Percentiles rank a stretch among this genome's conserved stretches.
Evolutionary conservation across 2,888 invertebrate genomes (phyloP).

Genomic region (Dugesia japonica): DNA sequence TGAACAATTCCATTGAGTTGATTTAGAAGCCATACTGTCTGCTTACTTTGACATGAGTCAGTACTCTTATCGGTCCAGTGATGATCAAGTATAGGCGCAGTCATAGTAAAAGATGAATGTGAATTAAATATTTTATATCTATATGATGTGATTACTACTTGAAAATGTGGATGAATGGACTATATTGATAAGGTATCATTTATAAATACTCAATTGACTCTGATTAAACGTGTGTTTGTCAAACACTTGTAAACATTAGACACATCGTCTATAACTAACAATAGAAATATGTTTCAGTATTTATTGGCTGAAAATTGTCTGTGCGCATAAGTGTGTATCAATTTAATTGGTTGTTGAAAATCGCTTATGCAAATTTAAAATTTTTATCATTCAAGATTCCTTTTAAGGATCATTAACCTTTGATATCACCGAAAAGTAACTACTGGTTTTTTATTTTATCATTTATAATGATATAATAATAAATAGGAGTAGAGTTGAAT

Average conservation of each 20-base stretch:
- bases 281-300: neutral
- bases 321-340: neutral
- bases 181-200: neutral
- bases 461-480: neutral
- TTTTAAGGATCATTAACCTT: neutral
- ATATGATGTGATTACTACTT: neutral
- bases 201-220: constrained; percentile 12
- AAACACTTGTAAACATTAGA: constrained; percentile 8
- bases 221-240: constrained; percentile 1
- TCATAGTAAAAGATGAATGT: neutral
- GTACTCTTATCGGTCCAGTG: constrained; percentile 1
- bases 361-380: neutral
- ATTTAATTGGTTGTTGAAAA: neutral
- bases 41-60: neutral
- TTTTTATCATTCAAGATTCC: neutral
- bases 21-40: constrained; percentile 12
- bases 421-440: neutral
- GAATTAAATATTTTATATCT: neutral
- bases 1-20: neutral
- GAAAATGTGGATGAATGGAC: neutral
- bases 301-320: neutral
- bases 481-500: neutral
- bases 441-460: neutral
- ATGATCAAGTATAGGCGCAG: neutral
- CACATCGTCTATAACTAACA: neutral